Evolutionary conservation across 1,140 invertebrate genomes (phyloP).

Genomic region (Tenebrio molitor): DNA sequence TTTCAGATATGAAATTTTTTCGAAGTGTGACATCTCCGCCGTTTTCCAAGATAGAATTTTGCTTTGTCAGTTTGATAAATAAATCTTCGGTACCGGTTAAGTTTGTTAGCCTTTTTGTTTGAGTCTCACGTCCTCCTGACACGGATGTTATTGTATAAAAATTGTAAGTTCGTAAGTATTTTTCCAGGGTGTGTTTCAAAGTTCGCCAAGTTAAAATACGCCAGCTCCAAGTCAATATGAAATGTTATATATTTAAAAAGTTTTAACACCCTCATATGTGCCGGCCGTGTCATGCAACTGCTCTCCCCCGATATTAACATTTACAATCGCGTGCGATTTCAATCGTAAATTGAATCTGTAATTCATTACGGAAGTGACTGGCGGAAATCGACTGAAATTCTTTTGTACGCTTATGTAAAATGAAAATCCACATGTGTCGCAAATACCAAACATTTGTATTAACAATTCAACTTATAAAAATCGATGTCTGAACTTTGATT

Average conservation of each 20-base stretch:
- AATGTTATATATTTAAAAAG: constrained; percentile 34
- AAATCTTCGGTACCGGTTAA: constrained; percentile 18
- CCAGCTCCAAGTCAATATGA: constrained; percentile 16
- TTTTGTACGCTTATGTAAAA: too few relatives aligned
- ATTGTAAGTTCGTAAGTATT: constrained; percentile 29
- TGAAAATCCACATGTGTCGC: too few relatives aligned
- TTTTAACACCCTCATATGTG: constrained; percentile 1
- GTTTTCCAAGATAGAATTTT: background rate
- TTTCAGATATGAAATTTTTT: constrained; percentile 19
- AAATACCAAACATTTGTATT: constrained; percentile 8
- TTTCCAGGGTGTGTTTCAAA: constrained; percentile 25
- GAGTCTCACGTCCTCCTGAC: constrained; percentile 16
- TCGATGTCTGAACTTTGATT: constrained; percentile 6
- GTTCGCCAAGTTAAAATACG: constrained; percentile 14
- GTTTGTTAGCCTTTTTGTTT: constrained; percentile 29
- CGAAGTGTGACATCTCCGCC: background rate
- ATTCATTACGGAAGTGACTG: constrained; percentile 19
- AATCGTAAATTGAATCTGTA: constrained; percentile 26
- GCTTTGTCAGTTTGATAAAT: constrained; percentile 19
- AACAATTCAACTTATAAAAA: constrained; percentile 6
- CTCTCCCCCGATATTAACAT: constrained; percentile 11
- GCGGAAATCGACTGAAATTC: constrained; percentile 26
- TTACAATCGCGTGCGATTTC: constrained; percentile 12
- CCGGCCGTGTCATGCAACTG: too few relatives aligned
- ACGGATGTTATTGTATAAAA: constrained; percentile 34